Evolutionary conservation across 2,113 vertebrate genomes (phyloP).

Genomic region (Rhea americana): DNA sequence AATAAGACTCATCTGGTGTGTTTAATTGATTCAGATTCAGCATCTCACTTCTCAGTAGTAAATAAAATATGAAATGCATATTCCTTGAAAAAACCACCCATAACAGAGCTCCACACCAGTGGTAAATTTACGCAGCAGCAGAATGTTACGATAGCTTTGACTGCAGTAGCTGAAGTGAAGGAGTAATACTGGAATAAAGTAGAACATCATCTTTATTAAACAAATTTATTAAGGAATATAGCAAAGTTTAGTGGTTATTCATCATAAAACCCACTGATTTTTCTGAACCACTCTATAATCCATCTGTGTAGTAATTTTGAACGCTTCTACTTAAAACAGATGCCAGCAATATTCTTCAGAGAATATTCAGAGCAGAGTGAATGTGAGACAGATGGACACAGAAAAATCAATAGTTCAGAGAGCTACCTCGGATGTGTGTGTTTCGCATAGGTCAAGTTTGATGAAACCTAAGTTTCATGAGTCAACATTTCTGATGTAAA

Average conservation of each 20-base stretch:
- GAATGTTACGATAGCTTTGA: not conserved
- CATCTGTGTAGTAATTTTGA: slow-evolving; percentile 49
- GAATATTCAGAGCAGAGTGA: slow-evolving; percentile 15
- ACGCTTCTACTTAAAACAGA: slow-evolving; percentile 56
- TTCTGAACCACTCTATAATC: slow-evolving; percentile 37
- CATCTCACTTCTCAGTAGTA: not conserved
- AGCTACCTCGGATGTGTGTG: not conserved
- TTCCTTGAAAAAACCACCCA: not conserved
- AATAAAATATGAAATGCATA: not conserved
- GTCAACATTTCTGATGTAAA: slow-evolving; percentile 41
- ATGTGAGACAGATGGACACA: slow-evolving; percentile 18
- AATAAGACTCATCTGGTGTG: not conserved
- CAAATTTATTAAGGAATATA: slow-evolving; percentile 3
- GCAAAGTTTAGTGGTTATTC: slow-evolving; percentile 25
- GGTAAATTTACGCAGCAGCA: slow-evolving; percentile 10
- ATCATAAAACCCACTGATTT: slow-evolving; percentile 25
- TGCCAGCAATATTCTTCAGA: slow-evolving; percentile 58
- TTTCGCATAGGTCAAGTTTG: not conserved
- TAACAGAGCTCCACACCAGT: not conserved
- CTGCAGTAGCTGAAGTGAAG: not conserved
- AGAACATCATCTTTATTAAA: not conserved
- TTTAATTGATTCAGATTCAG: not conserved
- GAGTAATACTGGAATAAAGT: not conserved
- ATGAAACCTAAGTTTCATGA: not conserved
- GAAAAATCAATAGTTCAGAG: slow-evolving; percentile 30